Percentiles rank a stretch among this genome's conserved stretches.
Conservation (phyloP, 2,888 invertebrate genomes). For the Sminthurides aquaticus region DNA sequence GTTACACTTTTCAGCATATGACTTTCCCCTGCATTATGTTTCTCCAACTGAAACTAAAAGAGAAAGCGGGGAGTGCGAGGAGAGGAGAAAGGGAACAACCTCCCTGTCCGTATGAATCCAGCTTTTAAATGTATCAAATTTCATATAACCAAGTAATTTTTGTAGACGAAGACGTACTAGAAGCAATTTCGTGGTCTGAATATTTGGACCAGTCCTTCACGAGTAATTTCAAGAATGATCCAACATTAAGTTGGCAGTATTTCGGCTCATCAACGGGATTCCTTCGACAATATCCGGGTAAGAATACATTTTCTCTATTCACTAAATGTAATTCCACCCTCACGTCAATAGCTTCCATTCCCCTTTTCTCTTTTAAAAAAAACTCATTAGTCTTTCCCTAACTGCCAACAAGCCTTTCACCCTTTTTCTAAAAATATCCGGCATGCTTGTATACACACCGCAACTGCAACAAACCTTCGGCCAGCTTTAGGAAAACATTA, state of each 20-base stretch:
- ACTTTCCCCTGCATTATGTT: too few relatives aligned
- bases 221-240: conserved; percentile 79
- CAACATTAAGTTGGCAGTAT: conserved; percentile 92
- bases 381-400: conserved; percentile 5
- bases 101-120: too few relatives aligned
- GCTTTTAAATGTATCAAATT: too few relatives aligned
- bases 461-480: too few relatives aligned
- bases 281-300: conserved; percentile 88
- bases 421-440: background rate
- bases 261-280: conserved; percentile 92
- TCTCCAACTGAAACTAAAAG: too few relatives aligned
- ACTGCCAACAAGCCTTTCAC: background rate
- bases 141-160: too few relatives aligned
- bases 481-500: too few relatives aligned
- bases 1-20: too few relatives aligned
- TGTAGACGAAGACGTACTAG: conserved; percentile 72
- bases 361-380: conserved; percentile 5
- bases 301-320: background rate
- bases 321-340: background rate
- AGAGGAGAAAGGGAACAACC: too few relatives aligned
- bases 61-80: too few relatives aligned
- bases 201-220: conserved; percentile 72
- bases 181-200: conserved; percentile 88
- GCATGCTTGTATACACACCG: too few relatives aligned
- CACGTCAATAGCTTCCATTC: conserved; percentile 26